Conservation (phyloP, 1,140 invertebrate species). For the Dermatophagoides farinae region DNA sequence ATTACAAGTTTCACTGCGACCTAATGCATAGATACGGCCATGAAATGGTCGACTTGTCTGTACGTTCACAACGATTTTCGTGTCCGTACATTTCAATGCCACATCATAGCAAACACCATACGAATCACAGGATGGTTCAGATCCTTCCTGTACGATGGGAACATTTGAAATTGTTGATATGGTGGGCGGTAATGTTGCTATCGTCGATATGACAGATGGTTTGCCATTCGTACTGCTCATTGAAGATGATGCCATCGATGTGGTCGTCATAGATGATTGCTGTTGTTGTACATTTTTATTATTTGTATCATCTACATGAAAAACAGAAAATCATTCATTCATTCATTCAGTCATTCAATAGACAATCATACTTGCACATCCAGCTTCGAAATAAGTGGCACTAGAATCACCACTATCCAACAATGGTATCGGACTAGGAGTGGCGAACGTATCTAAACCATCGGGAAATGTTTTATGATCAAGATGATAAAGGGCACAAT, state of each 20-base stretch:
- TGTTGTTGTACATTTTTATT: not conserved
- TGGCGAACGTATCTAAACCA: conserved; percentile 67
- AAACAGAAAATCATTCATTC: not conserved
- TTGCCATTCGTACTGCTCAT: not conserved
- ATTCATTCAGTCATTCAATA: not conserved
- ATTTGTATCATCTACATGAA: not conserved
- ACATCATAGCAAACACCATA: conserved; percentile 87
- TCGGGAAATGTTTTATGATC: conserved; percentile 77
- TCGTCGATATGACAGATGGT: conserved; percentile 12
- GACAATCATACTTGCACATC: conserved; percentile 31
- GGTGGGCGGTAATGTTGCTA: conserved; percentile 12
- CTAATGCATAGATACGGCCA: conserved; percentile 74
- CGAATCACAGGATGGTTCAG: conserved; percentile 45
- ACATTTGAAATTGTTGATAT: conserved; percentile 3
- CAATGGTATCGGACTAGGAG: conserved; percentile 52
- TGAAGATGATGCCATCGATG: not conserved
- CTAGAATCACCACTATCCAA: conserved; percentile 73
- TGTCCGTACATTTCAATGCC: conserved; percentile 79
- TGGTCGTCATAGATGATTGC: not conserved
- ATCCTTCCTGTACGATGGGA: not conserved
- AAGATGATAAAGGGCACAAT: conserved; percentile 73
- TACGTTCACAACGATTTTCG: conserved; percentile 72
- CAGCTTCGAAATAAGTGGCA: conserved; percentile 70
- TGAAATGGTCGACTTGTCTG: conserved; percentile 81
- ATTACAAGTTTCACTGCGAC: conserved; percentile 79